Evolutionary conservation across 2,888 invertebrate genomes (phyloP), one percentile per base, ranked within the genome.

Genomic region (Melolontha melolontha): DNA sequence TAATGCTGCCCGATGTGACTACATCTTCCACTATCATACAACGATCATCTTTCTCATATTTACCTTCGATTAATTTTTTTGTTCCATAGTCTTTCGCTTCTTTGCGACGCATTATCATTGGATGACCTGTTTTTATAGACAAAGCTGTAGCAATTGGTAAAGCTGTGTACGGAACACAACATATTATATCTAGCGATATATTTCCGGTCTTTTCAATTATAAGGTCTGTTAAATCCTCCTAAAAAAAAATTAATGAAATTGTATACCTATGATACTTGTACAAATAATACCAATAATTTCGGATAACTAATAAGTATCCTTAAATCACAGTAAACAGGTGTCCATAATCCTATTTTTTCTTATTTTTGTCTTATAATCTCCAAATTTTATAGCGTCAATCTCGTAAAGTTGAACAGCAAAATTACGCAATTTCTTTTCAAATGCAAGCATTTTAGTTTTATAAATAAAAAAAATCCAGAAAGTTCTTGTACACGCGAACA

Each of bases 81-180:
- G 97, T 98, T 0, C 99, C 99, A 81, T 99, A 97, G 1, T 89
- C 87, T 84, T 99, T 99, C 0, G 92, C 91, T 85, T 98, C 98
- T 82, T 98, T 97, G 49, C 99, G 86, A 68, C 95, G 87, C 81
- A 97, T 92, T 27, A 97, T 84, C 97, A 97, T 97, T 0, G 66
- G n/a, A n/a, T n/a, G n/a, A n/a, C n/a, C n/a, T n/a, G n/a, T n/a
- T n/a, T n/a, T n/a, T n/a, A n/a, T n/a, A n/a, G n/a, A n/a, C n/a
- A n/a, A n/a, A n/a, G n/a, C n/a, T n/a, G n/a, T n/a, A n/a, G n/a
- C n/a, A n/a, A 99, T 88, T 0, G 98, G 98, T 63, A 99, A 84
- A 1, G 98, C 98, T 1, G 98, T 98, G 77, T 98, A 99, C 0
- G 99, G 98, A 0, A 98, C 97, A 1, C 98, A 98, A 82, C 98